Evolutionary conservation across 2,888 invertebrate species (phyloP).

Genomic region (Hydrotaea cyrtoneurina): DNA sequence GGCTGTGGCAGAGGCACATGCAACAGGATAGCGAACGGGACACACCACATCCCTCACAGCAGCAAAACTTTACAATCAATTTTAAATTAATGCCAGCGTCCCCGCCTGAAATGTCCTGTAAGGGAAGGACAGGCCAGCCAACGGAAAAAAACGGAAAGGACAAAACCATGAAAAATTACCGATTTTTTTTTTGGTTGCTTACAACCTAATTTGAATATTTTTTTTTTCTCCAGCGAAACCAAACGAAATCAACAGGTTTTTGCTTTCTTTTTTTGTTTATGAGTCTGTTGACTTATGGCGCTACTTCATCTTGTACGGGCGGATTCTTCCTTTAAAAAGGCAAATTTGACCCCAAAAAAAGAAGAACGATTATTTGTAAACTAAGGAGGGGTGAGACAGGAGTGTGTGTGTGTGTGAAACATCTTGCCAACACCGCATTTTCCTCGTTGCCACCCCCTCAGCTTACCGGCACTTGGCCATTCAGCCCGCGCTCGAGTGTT

Average conservation of each 20-base stretch:
- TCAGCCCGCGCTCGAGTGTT: constrained; percentile 1
- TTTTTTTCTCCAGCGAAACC: constrained; percentile 36
- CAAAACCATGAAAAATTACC: constrained; percentile 47
- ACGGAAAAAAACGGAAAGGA: neutral
- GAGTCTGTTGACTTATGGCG: constrained; percentile 36
- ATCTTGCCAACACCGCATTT: constrained; percentile 47
- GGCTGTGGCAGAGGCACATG: constrained; percentile 34
- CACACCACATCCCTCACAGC: neutral
- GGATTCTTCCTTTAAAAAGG: constrained; percentile 20
- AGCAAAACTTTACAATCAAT: constrained; percentile 43
- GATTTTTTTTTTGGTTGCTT: constrained; percentile 14
- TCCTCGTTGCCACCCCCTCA: neutral
- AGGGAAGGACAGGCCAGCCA: constrained; percentile 14
- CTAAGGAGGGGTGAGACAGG: neutral
- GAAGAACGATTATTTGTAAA: constrained; percentile 6
- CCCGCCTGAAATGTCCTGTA: constrained; percentile 49
- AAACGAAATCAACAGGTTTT: constrained; percentile 69
- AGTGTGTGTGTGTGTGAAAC: constrained; percentile 16
- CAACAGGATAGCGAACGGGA: constrained; percentile 44
- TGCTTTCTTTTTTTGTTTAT: constrained; percentile 7
- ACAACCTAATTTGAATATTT: constrained; percentile 57
- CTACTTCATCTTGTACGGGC: constrained; percentile 49
- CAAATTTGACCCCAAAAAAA: constrained; percentile 52
- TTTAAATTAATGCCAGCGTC: constrained; percentile 25
- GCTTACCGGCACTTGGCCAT: constrained; percentile 55